A percentile compares a stretch with the other conserved stretches of the same genome.
phyloP scores from a whole-genome alignment of 1,140 invertebrate species.

The Hyphantria cunea region DNA sequence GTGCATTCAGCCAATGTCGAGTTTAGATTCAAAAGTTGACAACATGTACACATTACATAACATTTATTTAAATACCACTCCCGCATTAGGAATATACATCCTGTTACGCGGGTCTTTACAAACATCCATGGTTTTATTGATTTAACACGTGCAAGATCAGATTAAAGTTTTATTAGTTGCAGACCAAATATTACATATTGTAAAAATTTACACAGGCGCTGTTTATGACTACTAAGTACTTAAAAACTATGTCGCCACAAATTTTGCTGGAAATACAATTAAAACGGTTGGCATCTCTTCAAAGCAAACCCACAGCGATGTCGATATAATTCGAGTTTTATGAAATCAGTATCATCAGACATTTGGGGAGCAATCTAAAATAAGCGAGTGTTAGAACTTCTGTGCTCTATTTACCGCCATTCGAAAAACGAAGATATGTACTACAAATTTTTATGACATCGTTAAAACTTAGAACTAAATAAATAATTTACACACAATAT shows the following conservation, averaged over 20 bases:
- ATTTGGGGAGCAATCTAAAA: conserved; percentile 42
- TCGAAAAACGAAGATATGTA: conserved; percentile 34
- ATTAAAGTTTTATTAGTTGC: background rate
- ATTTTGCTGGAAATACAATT: conserved; percentile 24
- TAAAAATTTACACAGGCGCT: conserved; percentile 4
- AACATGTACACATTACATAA: no score
- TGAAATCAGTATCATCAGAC: conserved; percentile 25
- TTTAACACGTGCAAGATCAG: background rate
- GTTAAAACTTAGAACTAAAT: conserved; percentile 20
- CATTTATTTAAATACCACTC: no score
- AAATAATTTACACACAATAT: conserved; percentile 7
- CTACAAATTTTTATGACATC: conserved; percentile 34
- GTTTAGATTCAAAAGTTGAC: no score
- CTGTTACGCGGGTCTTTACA: no score
- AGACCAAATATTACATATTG: background rate
- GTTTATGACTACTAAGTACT: conserved; percentile 6
- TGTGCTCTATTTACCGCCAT: conserved; percentile 40
- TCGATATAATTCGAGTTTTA: conserved; percentile 29
- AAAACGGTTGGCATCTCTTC: conserved; percentile 27
- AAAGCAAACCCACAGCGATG: conserved; percentile 8
- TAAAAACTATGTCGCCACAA: conserved; percentile 10
- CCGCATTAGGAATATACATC: no score
- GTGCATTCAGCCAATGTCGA: no score
- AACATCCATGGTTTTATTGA: no score
- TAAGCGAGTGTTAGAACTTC: conserved; percentile 34